These are phyloP conservation scores for Andrena dorsata DNA, from an alignment of 2,888 invertebrate species.

Conservation along the genomic window DNA sequence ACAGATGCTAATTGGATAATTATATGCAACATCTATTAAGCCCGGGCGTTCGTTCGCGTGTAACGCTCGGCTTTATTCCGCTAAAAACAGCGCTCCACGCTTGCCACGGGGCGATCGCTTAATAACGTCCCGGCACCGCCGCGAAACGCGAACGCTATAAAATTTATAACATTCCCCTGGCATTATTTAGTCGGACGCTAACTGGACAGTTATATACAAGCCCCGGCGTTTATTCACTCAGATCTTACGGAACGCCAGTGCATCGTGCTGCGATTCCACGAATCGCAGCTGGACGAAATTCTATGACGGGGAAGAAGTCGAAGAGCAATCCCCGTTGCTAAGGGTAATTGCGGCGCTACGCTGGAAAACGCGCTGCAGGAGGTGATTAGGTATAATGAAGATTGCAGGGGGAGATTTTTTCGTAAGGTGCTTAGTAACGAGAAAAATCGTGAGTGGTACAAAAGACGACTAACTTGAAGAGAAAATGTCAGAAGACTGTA, in stretches of 20 bases:
- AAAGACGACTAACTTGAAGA: no score
- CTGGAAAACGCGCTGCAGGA: background rate
- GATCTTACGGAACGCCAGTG: background rate
- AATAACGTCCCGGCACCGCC: constrained; percentile 26
- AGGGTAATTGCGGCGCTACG: background rate
- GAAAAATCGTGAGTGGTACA: no score
- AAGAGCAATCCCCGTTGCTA: background rate
- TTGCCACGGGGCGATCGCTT: constrained; percentile 37
- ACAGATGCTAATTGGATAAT: constrained; percentile 60
- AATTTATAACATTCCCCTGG: constrained; percentile 16
- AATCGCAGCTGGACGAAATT: constrained; percentile 24
- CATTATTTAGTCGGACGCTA: constrained; percentile 18
- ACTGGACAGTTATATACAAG: constrained; percentile 32
- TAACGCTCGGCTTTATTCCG: constrained; percentile 28
- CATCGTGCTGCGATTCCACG: background rate
- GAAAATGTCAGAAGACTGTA: no score
- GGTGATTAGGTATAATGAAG: background rate
- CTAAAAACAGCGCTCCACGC: background rate
- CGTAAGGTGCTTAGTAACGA: no score
- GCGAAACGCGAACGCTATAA: constrained; percentile 11
- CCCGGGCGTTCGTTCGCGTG: constrained; percentile 24
- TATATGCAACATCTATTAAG: constrained; percentile 61
- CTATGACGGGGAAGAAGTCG: background rate
- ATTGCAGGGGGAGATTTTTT: background rate
- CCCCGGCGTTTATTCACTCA: constrained; percentile 11